These are phyloP conservation scores for Aythya baeri DNA, from an alignment of 2,113 vertebrate genomes.

Conservation along the genomic window DNA sequence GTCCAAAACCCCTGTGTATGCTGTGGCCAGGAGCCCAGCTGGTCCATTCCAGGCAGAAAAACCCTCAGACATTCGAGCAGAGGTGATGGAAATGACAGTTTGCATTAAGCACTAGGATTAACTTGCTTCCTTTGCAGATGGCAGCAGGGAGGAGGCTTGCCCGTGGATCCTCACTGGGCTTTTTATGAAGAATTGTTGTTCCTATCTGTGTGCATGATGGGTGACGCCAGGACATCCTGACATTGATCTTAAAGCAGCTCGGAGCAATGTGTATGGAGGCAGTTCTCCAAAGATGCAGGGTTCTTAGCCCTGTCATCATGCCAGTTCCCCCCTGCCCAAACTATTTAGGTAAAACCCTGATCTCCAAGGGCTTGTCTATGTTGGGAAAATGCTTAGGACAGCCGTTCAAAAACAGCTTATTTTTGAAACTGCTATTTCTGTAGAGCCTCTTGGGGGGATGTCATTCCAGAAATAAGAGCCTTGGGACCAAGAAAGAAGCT, in stretches of 20 bases:
- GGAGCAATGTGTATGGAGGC: neutral
- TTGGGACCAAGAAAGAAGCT: neutral
- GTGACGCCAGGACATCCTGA: neutral
- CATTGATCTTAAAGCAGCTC: neutral
- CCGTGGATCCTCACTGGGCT: neutral
- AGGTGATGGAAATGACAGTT: neutral
- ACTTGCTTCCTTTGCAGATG: neutral
- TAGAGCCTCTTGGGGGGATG: neutral
- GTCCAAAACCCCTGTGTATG: neutral
- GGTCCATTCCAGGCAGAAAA: neutral
- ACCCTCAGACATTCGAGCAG: rapidly evolving
- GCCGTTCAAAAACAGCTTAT: neutral
- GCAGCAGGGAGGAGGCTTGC: neutral
- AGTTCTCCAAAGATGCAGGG: neutral
- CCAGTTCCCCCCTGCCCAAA: neutral
- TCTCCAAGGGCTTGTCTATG: neutral
- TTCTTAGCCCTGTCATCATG: neutral
- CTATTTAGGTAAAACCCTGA: neutral
- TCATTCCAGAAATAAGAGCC: neutral
- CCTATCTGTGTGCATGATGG: neutral
- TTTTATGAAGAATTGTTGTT: neutral
- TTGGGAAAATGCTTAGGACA: neutral
- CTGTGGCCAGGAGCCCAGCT: neutral
- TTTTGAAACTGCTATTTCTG: slow-evolving; percentile 52
- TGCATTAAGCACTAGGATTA: neutral